Percentiles rank a stretch among this genome's conserved stretches.
phyloP scores from a whole-genome alignment of 1,140 invertebrate species.

The Dufourea novaeangliae region DNA sequence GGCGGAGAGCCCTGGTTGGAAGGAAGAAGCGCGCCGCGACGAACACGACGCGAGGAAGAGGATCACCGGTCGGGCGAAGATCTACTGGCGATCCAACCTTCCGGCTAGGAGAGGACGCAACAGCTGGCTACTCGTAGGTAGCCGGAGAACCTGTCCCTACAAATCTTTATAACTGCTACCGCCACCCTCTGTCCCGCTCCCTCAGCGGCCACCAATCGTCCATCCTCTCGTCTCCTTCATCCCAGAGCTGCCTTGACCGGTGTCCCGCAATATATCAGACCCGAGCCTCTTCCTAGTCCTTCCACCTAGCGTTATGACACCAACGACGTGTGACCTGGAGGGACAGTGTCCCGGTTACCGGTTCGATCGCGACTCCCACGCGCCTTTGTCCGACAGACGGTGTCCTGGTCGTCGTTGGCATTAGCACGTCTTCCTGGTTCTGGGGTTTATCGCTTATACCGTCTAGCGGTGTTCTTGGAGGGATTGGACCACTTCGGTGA shows the following conservation, averaged over 20 bases:
- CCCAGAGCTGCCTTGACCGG: not conserved
- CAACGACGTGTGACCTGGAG: slow-evolving; percentile 8
- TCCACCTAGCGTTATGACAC: slow-evolving; percentile 30
- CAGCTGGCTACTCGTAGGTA: slow-evolving; percentile 65
- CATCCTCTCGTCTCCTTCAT: not conserved
- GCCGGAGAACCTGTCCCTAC: slow-evolving; percentile 70
- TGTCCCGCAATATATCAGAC: slow-evolving; percentile 48
- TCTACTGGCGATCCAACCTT: slow-evolving; percentile 46
- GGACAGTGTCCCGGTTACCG: not conserved
- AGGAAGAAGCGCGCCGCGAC: slow-evolving; percentile 1
- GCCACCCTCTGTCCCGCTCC: not conserved
- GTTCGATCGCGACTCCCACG: slow-evolving; percentile 5
- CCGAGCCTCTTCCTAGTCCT: slow-evolving; percentile 26
- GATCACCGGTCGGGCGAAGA: slow-evolving; percentile 40
- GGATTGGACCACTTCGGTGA: too few relatives aligned
- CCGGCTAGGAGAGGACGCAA: slow-evolving; percentile 49
- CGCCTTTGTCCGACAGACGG: not conserved
- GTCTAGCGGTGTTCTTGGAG: too few relatives aligned
- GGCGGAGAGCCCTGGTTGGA: not conserved
- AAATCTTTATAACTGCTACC: slow-evolving; percentile 68
- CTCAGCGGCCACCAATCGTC: too few relatives aligned
- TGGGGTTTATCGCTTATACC: too few relatives aligned
- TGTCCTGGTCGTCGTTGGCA: too few relatives aligned
- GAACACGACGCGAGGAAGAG: slow-evolving; percentile 42
- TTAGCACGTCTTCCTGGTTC: too few relatives aligned